Evolutionary conservation across 2,113 vertebrate genomes (phyloP), one percentile per base, ranked within the genome.

Genomic region (Glaucidium brasilianum): DNA sequence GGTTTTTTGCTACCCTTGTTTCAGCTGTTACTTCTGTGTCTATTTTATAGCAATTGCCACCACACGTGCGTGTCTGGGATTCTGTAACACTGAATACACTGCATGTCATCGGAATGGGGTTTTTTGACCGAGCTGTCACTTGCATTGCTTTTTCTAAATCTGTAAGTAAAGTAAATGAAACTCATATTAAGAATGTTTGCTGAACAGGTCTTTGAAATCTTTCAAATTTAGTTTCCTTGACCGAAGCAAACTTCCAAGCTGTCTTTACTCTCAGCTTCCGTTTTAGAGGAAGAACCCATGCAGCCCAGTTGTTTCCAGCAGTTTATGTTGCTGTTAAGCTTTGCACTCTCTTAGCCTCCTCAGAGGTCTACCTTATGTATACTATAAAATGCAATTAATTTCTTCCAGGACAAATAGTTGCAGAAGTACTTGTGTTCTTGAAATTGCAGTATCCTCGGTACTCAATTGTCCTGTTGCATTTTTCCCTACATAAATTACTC

Each of bases 141-240:
- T 99, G 99, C 94, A 98, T 99, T 76, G 99, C 99, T 27, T 99
- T 99, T 97, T 99, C 99, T 32, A 99, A 99, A 93, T 99, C 99
- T 80, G 99, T 99, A 97, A 98, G 99, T 97, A 56, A 96, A 98
- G 98, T 94, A n/a, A 21, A 94, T 45, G 5, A 73, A n/a, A 49
- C 9, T 84, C 41, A 29, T 29, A 19, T 66, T 26, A 85, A 81
- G 29, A 53, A 56, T 64, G 23, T 60, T 71, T 72, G 11, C 62
- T 66, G 22, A 53, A 76, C 29, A 52, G 7, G 10, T 78, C 39
- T 63, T 86, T 43, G 72, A 81, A 91, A 47, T 49, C 25, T 92
- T 87, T 64, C 18, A 78, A 32, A 63, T 81, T 68, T 53, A 75
- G 30, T 17, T 85, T 89, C 30, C 35, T 37, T 77, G 27, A 68